Base-by-base conservation (phyloP, 1,140 invertebrate species). In the Lanistes nyassanus region DNA sequence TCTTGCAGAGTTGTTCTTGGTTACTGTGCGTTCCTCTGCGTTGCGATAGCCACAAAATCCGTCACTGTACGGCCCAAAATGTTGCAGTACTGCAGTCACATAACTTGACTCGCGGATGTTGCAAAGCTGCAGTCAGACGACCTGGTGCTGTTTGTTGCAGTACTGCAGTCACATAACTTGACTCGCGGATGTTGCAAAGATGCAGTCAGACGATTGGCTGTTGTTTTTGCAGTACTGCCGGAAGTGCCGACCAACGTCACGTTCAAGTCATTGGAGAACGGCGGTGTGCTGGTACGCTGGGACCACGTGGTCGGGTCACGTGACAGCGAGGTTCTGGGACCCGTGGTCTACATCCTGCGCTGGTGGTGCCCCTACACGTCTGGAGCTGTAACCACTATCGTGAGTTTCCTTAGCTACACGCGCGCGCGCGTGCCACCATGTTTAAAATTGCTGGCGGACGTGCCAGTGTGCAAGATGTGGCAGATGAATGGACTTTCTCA, bases 291-390 rank as follows among this genome's bases (percentile, higher is more conserved):
- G 47, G 53, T 75, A 23, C 66, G 51, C 13, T 75, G 74, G 74
- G 23, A 31, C 6, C 47, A 36, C 16, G 29, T 69, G 6, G n/a
- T 4, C 16, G 6, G 7, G 21, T 3, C 42, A 47, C 16, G 5
- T 6, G 67, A 69, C 34, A 9, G 4, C 21, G 36, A 42, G 3
- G 6, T 13, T 3, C 34, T 69, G 19, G 29, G 29, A 13, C 75
- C 76, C 19, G 78, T 76, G 0, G n/a, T 79, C 36, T 79, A 72
- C 70, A 60, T 79, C 42, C 53, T 77, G 7, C 66, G 75, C 19
- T 79, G 75, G 73, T 79, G 78, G 78, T 75, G 74, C 55, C 68
- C 77, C 42, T 72, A 72, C 55, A 68, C 60, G 7, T 60, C 53
- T 0, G 75, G 67, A 13, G 75, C 47, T 11, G 23, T 69, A 2